Conservation (phyloP, 2,888 invertebrate genomes). For the Scelioninae gen. 1 region DNA sequence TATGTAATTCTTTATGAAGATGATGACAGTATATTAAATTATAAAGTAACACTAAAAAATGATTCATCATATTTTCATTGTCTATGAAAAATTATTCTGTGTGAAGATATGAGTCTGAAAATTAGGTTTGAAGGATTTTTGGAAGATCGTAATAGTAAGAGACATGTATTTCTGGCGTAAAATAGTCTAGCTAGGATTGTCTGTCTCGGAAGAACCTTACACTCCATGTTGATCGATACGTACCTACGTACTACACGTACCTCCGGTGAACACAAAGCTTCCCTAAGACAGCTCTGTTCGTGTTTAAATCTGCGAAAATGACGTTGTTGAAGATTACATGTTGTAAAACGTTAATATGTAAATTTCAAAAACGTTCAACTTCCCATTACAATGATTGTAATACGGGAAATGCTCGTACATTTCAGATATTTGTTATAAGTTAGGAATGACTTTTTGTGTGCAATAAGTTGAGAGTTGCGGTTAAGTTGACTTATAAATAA, state of each 20-base stretch:
- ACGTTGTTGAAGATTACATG: conserved; percentile 39
- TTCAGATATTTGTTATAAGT: too few species aligned
- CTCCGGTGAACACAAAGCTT: conserved; percentile 38
- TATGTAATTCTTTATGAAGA: too few species aligned
- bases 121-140: not conserved
- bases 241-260: conserved; percentile 67
- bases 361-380: not conserved
- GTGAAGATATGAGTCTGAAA: too few species aligned
- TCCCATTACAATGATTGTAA: not conserved
- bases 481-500: too few species aligned
- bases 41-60: not conserved
- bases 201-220: conserved; percentile 76
- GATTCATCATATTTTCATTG: too few species aligned
- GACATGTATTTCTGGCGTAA: conserved; percentile 22
- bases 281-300: conserved; percentile 34
- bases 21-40: not conserved
- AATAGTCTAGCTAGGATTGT: conserved; percentile 63
- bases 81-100: too few species aligned
- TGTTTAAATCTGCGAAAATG: conserved; percentile 50
- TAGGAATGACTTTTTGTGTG: too few species aligned
- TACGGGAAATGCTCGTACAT: too few species aligned
- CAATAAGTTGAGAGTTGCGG: too few species aligned
- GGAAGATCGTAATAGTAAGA: conserved; percentile 15
- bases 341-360: not conserved
- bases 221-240: conserved; percentile 76